Evolutionary conservation across 2,113 vertebrate species (phyloP).

Genomic region (Gallinago undulata): DNA sequence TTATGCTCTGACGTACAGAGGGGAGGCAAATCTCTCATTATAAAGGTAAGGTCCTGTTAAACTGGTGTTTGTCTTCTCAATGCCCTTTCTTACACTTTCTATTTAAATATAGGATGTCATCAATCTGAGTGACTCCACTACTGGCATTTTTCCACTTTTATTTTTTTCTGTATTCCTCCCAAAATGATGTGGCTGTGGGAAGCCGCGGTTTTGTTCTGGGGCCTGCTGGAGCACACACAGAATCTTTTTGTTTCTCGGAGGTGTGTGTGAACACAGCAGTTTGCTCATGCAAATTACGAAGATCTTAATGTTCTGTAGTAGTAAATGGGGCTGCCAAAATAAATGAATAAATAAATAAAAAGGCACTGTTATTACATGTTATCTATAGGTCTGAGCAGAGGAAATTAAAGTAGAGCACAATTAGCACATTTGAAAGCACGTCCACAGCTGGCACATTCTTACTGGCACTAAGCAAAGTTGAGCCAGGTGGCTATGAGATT

Average conservation of each 20-base stretch:
- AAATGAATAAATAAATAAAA: not conserved
- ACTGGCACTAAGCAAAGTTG: not conserved
- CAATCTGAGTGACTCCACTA: not conserved
- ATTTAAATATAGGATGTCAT: not conserved
- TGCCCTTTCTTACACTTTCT: not conserved
- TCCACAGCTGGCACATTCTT: not conserved
- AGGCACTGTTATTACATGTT: not conserved
- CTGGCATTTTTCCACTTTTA: not conserved
- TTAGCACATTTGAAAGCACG: not conserved
- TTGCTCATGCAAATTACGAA: not conserved
- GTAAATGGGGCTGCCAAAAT: not conserved
- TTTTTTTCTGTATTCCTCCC: not conserved
- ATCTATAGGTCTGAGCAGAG: not conserved
- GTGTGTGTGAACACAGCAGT: not conserved
- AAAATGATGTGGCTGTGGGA: not conserved
- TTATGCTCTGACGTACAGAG: not conserved
- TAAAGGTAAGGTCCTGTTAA: not conserved
- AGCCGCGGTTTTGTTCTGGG: rapidly evolving
- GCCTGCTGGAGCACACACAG: not conserved
- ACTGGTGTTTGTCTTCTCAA: not conserved
- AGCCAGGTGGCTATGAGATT: not conserved
- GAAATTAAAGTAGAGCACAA: not conserved
- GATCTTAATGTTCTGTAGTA: not conserved
- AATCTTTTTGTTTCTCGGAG: not conserved
- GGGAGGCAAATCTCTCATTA: not conserved